Evolutionary conservation across 2,888 invertebrate genomes (phyloP), one percentile per base, ranked within the genome.

Genomic region (Pammene aurita): DNA sequence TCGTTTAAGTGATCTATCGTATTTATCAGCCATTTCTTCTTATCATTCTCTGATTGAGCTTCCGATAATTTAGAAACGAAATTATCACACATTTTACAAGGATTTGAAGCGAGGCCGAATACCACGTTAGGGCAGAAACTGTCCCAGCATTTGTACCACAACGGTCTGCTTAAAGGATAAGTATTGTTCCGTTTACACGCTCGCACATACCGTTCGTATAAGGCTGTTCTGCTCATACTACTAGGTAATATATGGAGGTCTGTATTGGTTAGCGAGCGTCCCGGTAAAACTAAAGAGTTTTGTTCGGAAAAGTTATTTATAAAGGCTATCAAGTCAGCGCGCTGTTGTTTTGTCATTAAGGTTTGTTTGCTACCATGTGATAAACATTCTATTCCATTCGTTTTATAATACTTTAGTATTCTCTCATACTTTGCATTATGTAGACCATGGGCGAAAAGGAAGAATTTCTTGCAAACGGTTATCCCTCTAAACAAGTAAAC

Each of bases 131-230:
- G 56, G 16, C 56, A 56, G 18, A 18, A 56, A 11, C 41, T 18
- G 14, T 56, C 56, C 56, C 56, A 56, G 9, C 11, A 16, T 41
- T 16, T 56, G 38, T 55, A 55, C 56, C 56, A 41, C 14, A 56
- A 16, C 4, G 41, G 41, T 56, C 56, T 14, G 41, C 16, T 56
- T 4, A 41, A 1, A 11, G 56, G 41, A 16, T 56, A 18, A 4
- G 16, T 56, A 41, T 56, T 56, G 10, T 42, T 16, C 56, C 10
- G 16, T 42, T 18, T 56, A 18, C 13, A 56, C 56, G 56, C 56
- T 41, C 16, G 4, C 11, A 56, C 56, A 13, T 56, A 56, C 56
- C 16, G 41, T 56, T 56, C 56, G 56, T 56, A 41, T 7, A 18
- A 0, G 16, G 56, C 16, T 2, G 41, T 56, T 13, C 18, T 41